Conservation (phyloP, 1,140 invertebrate genomes). For the Meloidogyne exigua region DNA sequence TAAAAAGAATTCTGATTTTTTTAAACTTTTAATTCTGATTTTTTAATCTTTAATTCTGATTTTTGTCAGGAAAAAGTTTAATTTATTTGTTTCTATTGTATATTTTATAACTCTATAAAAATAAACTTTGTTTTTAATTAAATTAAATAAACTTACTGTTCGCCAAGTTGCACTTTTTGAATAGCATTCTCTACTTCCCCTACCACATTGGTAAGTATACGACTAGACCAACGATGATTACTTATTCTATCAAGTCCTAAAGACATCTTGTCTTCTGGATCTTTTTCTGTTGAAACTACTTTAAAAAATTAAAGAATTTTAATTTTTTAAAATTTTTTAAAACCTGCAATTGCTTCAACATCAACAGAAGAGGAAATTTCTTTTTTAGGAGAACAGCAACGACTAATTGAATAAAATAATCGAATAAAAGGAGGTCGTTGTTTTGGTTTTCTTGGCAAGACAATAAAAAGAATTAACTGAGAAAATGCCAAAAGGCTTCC, state of each 20-base stretch:
- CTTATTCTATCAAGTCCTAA: constrained; percentile 51
- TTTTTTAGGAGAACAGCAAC: constrained; percentile 18
- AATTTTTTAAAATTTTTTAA: neutral
- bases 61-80: too few relatives aligned
- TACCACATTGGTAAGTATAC: constrained; percentile 45
- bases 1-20: too few relatives aligned
- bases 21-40: too few relatives aligned
- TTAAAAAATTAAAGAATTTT: neutral
- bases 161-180: constrained; percentile 49
- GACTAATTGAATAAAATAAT: constrained; percentile 43
- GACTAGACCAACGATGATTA: constrained; percentile 50
- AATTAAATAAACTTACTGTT: constrained; percentile 39
- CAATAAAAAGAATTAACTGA: constrained; percentile 59
- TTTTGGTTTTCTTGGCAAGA: constrained; percentile 57
- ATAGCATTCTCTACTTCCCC: constrained; percentile 54
- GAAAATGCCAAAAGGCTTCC: constrained; percentile 54
- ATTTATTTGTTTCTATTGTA: too few relatives aligned
- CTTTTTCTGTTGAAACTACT: constrained; percentile 51
- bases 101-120: too few relatives aligned
- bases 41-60: too few relatives aligned
- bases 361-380: constrained; percentile 26
- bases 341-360: constrained; percentile 42
- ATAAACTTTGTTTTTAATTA: too few relatives aligned
- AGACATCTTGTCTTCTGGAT: constrained; percentile 30
- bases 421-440: constrained; percentile 53